Evolutionary conservation across 2,797 vertebrate species (phyloP), one percentile per base, ranked within the genome.

Genomic region (Cossypha heuglini): DNA sequence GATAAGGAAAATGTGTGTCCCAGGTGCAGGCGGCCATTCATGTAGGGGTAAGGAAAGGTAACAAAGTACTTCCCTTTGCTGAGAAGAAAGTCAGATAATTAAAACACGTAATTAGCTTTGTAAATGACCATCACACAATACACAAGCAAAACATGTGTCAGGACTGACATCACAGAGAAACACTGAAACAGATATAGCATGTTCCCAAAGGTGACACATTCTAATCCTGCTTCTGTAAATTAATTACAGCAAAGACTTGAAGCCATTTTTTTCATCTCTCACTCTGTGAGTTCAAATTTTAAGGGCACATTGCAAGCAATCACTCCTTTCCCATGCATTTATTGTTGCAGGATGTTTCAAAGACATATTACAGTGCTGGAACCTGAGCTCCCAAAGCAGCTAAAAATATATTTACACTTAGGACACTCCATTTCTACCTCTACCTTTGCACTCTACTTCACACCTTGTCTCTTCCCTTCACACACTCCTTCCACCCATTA

Each of bases 31-130:
- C 99, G 98, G 33, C 99, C 99, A 31, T 99, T 99, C 99, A 99
- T 99, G 96, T 99, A 99, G 3, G 99, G 99, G 81, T 99, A 99
- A 3, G 99, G 99, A 93, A 99, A 99, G 14, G 98, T 99, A 80
- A 99, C 99, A 95, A 99, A 98, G 97, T 98, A 99, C 92, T 99
- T 99, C 95, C 96, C 98, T 93, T 98, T 98, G 96, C 99, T 99
- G 95, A 19, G 66, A 92, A 93, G 51, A 78, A 55, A 84, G 66
- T 8, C 13, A 72, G 64, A 93, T 24, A 87, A 88, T 80, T 33
- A 91, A 88, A 88, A n/a, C 57, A 73, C 19, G 14, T 21, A 37
- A 93, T 67, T 49, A 95, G 77, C 43, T 84, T 13, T 64, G 43
- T 58, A 96, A 91, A 37, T 13, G 26, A 29, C 24, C 51, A 84